Base-by-base conservation (phyloP, 2,797 vertebrate species). In the Podargus strigoides region DNA sequence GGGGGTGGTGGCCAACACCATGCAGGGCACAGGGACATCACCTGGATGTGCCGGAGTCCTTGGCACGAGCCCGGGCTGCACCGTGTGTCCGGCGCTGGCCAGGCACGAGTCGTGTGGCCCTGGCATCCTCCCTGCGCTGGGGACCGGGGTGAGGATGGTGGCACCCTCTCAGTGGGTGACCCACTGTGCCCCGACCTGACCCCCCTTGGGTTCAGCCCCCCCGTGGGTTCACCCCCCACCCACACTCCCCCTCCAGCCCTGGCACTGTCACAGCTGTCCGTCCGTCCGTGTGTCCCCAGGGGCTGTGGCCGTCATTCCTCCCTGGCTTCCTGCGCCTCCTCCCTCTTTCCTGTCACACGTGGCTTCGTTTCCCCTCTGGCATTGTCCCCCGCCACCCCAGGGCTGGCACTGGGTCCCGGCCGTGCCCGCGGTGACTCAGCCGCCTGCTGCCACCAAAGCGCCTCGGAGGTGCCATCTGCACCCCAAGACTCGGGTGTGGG, bases 341-440 rank as follows among this genome's bases (percentile, higher is more conserved):
- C 73, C 56, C 0, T 0, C 19, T 74, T 49, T 58, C 84, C 73
- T 14, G 3, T 58, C 87, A 12, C 52, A 0, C 2, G 16, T 0
- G 4, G 14, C 68, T 73, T 49, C 1, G 0, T 62, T 74, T 49
- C 75, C 68, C 72, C 37, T 36, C 19, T 1, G 30, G 52, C 26
- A 2, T 59, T 37, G 62, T 22, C n/a, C 83, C 30, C 17, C 4
- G 0, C 8, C 41, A 3, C 49, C 55, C 72, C 53, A 5, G 56
- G 37, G 52, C 41, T 0, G 0, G 5, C 1, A 3, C 34, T 3
- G 58, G 26, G 32, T 53, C 26, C 62, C 3, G 7, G 44, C 81
- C 3, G 8, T 83, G 91, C 66, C 87, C 3, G 3, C 0, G 1
- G 21, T 18, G 0, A 2, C 0, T 12, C 0, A 0, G 55, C 59